These are phyloP conservation scores for Danaus chrysippus DNA, from an alignment of 2,888 invertebrate species.

Conservation along the genomic window DNA sequence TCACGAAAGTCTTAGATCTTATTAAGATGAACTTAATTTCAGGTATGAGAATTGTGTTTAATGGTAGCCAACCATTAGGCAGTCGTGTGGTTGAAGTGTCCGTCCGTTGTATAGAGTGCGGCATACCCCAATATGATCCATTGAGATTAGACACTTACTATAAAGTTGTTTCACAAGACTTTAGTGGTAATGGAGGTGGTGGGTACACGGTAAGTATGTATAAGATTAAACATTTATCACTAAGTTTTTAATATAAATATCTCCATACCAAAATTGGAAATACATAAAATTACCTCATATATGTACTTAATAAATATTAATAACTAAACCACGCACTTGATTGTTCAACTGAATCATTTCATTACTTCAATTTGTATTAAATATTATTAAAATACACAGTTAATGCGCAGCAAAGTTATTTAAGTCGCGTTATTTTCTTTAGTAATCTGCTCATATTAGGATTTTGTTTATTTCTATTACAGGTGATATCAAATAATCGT, in stretches of 20 bases:
- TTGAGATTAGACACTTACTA: slow-evolving; percentile 78
- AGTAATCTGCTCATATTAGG: background rate
- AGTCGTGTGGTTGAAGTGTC: slow-evolving; percentile 75
- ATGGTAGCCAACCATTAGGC: slow-evolving; percentile 78
- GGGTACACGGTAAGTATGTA: slow-evolving; percentile 74
- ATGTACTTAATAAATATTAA: no score
- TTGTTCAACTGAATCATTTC: no score
- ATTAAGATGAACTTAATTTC: slow-evolving; percentile 22
- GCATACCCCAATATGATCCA: slow-evolving; percentile 79
- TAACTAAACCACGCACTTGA: no score
- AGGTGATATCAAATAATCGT: slow-evolving; percentile 68
- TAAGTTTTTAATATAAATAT: slow-evolving; percentile 28
- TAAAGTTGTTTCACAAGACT: slow-evolving; percentile 78
- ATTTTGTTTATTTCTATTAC: slow-evolving; percentile 32
- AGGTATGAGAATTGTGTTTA: slow-evolving; percentile 79
- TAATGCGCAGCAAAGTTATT: no score
- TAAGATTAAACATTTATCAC: slow-evolving; percentile 12
- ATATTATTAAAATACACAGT: no score
- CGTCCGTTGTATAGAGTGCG: slow-evolving; percentile 81
- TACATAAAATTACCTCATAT: no score
- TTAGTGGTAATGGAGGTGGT: slow-evolving; percentile 82
- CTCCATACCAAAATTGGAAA: slow-evolving; percentile 11
- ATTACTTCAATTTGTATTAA: no score
- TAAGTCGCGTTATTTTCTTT: background rate
- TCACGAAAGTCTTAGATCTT: background rate